Conservation (phyloP, 2,113 vertebrate genomes). For the Hystrix cristata region DNA sequence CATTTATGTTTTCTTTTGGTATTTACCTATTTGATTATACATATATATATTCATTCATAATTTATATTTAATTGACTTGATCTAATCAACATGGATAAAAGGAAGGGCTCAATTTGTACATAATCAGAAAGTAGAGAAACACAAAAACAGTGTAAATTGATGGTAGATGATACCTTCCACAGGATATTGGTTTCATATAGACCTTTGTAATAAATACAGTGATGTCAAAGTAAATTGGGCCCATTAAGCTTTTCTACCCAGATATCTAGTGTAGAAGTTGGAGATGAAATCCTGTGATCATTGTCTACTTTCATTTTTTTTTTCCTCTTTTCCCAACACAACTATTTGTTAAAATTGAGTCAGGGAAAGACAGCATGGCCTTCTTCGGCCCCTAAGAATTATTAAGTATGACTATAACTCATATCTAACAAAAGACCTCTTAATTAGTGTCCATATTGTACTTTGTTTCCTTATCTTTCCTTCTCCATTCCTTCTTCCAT, state of each 20-base stretch:
- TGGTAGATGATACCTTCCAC: not conserved
- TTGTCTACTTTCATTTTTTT: not conserved
- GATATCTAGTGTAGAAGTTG: not conserved
- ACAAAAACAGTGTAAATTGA: not conserved
- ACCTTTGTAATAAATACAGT: not conserved
- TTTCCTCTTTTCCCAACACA: not conserved
- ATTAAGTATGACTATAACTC: not conserved
- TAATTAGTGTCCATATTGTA: not conserved
- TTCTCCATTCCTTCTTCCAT: not conserved
- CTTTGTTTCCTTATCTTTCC: not conserved
- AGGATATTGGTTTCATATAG: not conserved
- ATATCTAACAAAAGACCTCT: not conserved
- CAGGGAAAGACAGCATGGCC: not conserved
- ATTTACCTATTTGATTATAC: not conserved
- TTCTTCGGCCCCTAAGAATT: not conserved
- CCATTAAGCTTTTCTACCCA: not conserved
- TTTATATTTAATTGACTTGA: slow-evolving; percentile 1
- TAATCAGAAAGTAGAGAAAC: not conserved
- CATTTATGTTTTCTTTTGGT: not conserved
- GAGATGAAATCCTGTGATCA: not conserved
- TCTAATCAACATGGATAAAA: not conserved
- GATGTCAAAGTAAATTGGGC: not conserved
- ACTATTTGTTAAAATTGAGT: not conserved
- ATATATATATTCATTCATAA: not conserved
- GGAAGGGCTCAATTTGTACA: not conserved